Conservation (phyloP, 2,113 vertebrate species). For the Beaufortia kweichowensis region DNA sequence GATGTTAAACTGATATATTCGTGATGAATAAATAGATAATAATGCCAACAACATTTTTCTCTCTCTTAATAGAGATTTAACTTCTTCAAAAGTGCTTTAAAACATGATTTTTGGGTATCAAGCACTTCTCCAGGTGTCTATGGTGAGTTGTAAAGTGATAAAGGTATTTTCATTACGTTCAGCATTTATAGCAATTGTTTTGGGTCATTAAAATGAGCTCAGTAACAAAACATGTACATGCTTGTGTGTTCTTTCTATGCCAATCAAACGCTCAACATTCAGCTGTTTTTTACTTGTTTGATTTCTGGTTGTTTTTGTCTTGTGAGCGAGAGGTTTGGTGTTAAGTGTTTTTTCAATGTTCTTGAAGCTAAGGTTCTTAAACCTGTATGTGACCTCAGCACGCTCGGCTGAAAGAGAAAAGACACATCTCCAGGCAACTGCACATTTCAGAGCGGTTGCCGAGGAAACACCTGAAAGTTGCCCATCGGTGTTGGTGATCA, state of each 20-base stretch:
- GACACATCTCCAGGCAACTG: conserved; percentile 51
- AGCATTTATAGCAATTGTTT: neutral
- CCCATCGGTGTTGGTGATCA: conserved; percentile 13
- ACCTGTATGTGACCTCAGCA: conserved; percentile 32
- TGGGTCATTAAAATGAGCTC: neutral
- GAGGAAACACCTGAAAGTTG: conserved; percentile 52
- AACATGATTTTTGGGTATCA: neutral
- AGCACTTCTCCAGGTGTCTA: neutral
- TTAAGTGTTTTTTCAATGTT: conserved; percentile 16
- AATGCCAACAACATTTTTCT: neutral
- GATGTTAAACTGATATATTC: neutral
- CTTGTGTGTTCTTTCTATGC: neutral
- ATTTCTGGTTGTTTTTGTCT: neutral
- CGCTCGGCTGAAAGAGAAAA: conserved; percentile 30
- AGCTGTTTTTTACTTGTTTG: neutral
- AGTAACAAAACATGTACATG: neutral
- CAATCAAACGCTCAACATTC: too few relatives aligned
- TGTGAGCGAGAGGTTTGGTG: neutral
- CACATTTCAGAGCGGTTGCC: conserved; percentile 51
- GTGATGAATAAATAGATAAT: neutral
- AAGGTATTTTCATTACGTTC: neutral
- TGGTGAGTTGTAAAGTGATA: neutral
- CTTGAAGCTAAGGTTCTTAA: conserved; percentile 4
- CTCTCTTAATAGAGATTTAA: neutral
- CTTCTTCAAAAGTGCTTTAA: neutral